Conservation (phyloP, 2,113 vertebrate species). For the Ceyx cyanopectus region DNA sequence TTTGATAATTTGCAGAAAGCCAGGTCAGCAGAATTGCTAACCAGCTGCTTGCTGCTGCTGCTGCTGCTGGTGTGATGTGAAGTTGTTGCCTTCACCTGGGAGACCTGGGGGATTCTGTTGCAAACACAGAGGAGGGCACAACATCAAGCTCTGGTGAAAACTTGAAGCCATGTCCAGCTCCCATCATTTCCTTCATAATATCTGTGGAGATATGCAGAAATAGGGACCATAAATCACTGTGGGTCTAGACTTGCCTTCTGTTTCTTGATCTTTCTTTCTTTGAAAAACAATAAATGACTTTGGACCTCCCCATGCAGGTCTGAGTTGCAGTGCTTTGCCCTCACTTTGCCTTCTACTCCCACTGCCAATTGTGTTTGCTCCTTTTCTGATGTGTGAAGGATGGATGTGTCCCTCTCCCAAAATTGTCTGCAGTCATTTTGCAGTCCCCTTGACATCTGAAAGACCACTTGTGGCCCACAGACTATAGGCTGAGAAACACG, state of each 20-base stretch:
- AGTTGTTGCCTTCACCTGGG: not conserved
- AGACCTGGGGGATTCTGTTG: not conserved
- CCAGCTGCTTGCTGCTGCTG: not conserved
- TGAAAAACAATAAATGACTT: not conserved
- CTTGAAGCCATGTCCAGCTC: not conserved
- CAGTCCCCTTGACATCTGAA: not conserved
- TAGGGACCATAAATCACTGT: not conserved
- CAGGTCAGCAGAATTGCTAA: not conserved
- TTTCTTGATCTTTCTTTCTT: not conserved
- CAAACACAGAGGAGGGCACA: not conserved
- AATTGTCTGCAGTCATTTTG: not conserved
- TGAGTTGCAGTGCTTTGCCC: not conserved
- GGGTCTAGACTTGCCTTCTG: not conserved
- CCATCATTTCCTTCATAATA: not conserved
- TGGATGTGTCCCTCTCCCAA: not conserved
- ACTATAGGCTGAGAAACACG: not conserved
- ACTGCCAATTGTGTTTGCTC: not conserved
- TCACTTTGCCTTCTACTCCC: not conserved
- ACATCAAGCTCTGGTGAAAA: not conserved
- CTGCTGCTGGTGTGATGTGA: not conserved
- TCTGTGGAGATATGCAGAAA: not conserved
- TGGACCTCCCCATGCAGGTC: fast-evolving
- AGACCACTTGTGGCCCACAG: not conserved
- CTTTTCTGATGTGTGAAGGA: not conserved
- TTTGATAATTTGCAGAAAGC: not conserved